Conservation (phyloP, 2,797 vertebrate species). For the Zenarchopterus dispar region DNA sequence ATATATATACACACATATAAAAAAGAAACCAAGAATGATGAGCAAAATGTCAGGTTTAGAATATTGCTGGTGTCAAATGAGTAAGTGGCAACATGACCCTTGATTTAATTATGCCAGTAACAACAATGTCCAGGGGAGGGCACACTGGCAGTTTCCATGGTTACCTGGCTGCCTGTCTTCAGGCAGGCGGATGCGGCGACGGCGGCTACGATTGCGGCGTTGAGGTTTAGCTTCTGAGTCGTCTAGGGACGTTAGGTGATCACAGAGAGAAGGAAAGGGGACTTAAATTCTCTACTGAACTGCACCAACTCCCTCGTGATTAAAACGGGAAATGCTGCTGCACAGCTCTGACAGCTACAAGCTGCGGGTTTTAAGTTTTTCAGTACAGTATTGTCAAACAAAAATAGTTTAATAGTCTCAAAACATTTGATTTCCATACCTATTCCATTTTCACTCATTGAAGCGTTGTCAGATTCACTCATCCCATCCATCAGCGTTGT, state of each 20-base stretch:
- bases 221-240: conserved; percentile 94
- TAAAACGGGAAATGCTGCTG: conserved; percentile 3
- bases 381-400: not conserved
- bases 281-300: conserved; percentile 22
- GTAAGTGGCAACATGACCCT: conserved; percentile 9
- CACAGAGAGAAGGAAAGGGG: conserved; percentile 50
- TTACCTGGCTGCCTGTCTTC: conserved; percentile 99
- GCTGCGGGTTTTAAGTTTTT: not conserved
- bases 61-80: conserved; percentile 11
- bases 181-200: conserved; percentile 91
- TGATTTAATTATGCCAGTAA: conserved; percentile 27
- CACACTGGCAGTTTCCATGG: conserved; percentile 70
- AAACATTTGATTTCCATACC: conserved; percentile 73
- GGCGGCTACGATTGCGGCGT: conserved; percentile 98
- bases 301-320: conserved; percentile 8
- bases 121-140: not conserved
- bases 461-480: conserved; percentile 97
- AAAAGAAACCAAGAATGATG: not conserved
- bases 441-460: conserved; percentile 95
- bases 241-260: conserved; percentile 88
- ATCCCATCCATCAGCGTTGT: conserved; percentile 94
- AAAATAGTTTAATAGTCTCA: not conserved
- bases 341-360: conserved; percentile 7
- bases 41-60: conserved; percentile 20
- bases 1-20: too few species aligned